Evolutionary conservation across 2,797 vertebrate species (phyloP), one percentile per base, ranked within the genome.

Genomic region (Ataeniobius toweri): DNA sequence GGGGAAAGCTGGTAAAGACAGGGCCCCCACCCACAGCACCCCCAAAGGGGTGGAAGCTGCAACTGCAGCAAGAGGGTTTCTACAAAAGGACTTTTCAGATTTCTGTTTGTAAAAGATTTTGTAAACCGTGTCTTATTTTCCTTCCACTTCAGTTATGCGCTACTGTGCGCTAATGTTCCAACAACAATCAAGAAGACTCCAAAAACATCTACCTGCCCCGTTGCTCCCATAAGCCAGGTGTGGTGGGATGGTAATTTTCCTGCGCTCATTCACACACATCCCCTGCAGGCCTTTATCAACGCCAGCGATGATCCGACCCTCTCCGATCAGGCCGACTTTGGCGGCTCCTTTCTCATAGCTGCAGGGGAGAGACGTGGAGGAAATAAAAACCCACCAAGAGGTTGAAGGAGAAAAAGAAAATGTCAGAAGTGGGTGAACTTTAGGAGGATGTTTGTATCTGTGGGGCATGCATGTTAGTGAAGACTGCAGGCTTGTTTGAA

Each of bases 241-340:
- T 0, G 98, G 97, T 0, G 98, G 98, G 39, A 99, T 95, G 0
- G 97, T 96, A 87, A 99, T 91, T 24, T 89, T 97, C 0, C 98
- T 93, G 65, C 96, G 95, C 89, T 99, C 98, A 0, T 97, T 99
- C 48, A 99, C 96, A 1, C 98, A 99, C 98, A 99, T 99, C 71
- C 97, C 98, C 94, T 95, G 94, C 85, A 99, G 95, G 44, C 98
- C 98, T 83, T 97, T 97, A 71, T 99, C 97, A 74, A 99, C 93
- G 58, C 98, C 98, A 0, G 97, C 96, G 89, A 99, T 96, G 77
- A 98, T 96, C 14, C 97, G 94, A 3, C 97, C 97, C 41, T 97
- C 95, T 1, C 98, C 98, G 55, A 98, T 95, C 89, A 96, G 94
- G 0, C 96, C 97, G 36, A 97, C 97, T 85, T 96, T 97, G 0